Percentiles rank a stretch among this genome's conserved stretches.
phyloP scores from a whole-genome alignment of 2,113 vertebrate species.

The Pelodiscus sinensis region DNA sequence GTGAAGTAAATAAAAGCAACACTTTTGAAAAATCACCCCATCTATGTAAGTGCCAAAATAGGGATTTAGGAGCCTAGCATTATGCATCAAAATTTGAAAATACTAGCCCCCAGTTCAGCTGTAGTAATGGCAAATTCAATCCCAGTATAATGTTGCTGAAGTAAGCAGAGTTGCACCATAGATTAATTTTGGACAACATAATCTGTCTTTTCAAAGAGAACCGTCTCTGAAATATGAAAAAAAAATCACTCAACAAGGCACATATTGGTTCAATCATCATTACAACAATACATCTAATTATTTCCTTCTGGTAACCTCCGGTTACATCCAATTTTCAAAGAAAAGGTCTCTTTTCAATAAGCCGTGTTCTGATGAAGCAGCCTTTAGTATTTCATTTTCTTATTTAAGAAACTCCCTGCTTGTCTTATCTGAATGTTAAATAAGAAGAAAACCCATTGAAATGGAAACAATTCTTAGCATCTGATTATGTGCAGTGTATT shows the following conservation, averaged over 20 bases:
- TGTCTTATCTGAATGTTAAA: slow-evolving; percentile 1
- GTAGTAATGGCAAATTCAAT: background rate
- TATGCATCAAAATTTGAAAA: background rate
- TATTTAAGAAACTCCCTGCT: background rate
- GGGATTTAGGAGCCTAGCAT: background rate
- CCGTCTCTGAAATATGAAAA: slow-evolving; percentile 1
- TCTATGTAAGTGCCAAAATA: background rate
- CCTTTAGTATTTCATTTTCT: background rate
- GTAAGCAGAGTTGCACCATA: background rate
- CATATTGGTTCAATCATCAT: background rate
- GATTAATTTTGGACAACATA: background rate
- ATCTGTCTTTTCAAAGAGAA: background rate
- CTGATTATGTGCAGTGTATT: slow-evolving; percentile 5
- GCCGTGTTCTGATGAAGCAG: background rate
- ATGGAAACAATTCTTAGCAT: slow-evolving; percentile 8
- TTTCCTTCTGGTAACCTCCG: background rate
- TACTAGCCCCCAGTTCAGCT: background rate
- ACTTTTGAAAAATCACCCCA: background rate
- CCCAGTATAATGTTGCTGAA: background rate
- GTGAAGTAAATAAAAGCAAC: background rate
- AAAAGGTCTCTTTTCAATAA: background rate
- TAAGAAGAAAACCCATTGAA: slow-evolving; percentile 2
- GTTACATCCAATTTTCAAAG: background rate
- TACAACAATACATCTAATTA: background rate
- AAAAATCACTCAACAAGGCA: background rate